Evolutionary conservation across 2,113 vertebrate genomes (phyloP), one percentile per base, ranked within the genome.

Genomic region (Actenoides lindsayi): DNA sequence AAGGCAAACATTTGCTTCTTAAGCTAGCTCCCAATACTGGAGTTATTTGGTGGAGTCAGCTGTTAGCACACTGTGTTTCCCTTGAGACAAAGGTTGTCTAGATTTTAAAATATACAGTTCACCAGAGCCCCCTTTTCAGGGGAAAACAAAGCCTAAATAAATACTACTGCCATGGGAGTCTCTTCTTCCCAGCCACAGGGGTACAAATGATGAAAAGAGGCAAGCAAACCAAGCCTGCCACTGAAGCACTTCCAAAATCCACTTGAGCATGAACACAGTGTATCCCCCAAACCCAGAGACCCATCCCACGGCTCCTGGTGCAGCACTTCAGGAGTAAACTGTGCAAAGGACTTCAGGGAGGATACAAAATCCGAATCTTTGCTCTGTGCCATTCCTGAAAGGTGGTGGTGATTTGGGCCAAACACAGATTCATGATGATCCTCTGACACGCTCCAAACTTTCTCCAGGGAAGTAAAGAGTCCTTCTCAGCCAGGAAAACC

Each of bases 1-100:
- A 92, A 93, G 90, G 93, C 90, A 96, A 97, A 96, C 93, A 97
- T 94, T 96, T 87, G 73, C 62, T 94, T 64, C 95, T 96, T 82
- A 92, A 93, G 65, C 78, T 51, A 54, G 51, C 56, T 92, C 51
- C 79, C 76, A 71, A 12, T 8, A 21, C 60, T 50, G 86, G 53
- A 65, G 91, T 10, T 65, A 83, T 79, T 95, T 79, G 77, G 91
- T 89, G 65, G 89, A 96, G 86, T 92, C 95, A 92, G 89, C 94
- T 92, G 80, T 64, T 41, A 62, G 89, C 69, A 89, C 73, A 84
- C 65, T 83, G 68, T 35, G 83, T 90, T 75, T 75, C 76, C 71
- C 87, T 53, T 33, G 56, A 96, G 89, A 96, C 83, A 96, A 90
- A 87, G 69, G 83, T 91, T 46, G 1, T 92, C 83, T 57, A 37